Evolutionary conservation across 2,888 invertebrate genomes (phyloP).

Genomic region (Amblyjoppa fuscipennis): DNA sequence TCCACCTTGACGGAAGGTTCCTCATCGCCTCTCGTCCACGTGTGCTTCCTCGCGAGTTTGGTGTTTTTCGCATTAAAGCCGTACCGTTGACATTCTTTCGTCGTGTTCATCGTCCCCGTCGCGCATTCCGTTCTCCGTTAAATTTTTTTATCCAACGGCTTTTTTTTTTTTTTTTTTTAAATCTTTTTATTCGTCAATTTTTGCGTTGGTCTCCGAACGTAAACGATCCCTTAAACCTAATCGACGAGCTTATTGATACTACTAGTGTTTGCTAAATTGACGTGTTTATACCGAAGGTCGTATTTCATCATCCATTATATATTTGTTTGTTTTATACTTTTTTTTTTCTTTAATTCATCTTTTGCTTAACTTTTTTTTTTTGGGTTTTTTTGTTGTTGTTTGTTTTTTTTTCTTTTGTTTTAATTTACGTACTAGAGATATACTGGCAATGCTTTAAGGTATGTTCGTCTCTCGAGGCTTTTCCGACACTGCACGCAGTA

Average conservation of each 20-base stretch:
- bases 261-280: constrained; percentile 84
- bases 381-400: constrained; percentile 49
- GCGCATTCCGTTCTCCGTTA: constrained; percentile 6
- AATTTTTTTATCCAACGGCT: constrained; percentile 49
- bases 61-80: neutral
- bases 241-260: constrained; percentile 79
- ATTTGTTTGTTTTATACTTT: constrained; percentile 52
- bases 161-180: constrained; percentile 46
- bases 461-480: constrained; percentile 71
- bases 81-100: constrained; percentile 1
- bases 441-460: constrained; percentile 81
- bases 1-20: constrained; percentile 24
- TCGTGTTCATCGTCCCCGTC: neutral
- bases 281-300: constrained; percentile 83
- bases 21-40: constrained; percentile 23
- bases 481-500: constrained; percentile 71
- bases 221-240: constrained; percentile 52
- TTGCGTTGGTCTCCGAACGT: constrained; percentile 61
- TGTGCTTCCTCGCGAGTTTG: constrained; percentile 31
- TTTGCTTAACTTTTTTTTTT: constrained; percentile 47
- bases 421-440: constrained; percentile 77
- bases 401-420: constrained; percentile 32
- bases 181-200: constrained; percentile 15
- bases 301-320: constrained; percentile 61
- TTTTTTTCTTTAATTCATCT: constrained; percentile 48